Base-by-base conservation (phyloP, 1,140 invertebrate genomes). In the Cryptotermes secundus region DNA sequence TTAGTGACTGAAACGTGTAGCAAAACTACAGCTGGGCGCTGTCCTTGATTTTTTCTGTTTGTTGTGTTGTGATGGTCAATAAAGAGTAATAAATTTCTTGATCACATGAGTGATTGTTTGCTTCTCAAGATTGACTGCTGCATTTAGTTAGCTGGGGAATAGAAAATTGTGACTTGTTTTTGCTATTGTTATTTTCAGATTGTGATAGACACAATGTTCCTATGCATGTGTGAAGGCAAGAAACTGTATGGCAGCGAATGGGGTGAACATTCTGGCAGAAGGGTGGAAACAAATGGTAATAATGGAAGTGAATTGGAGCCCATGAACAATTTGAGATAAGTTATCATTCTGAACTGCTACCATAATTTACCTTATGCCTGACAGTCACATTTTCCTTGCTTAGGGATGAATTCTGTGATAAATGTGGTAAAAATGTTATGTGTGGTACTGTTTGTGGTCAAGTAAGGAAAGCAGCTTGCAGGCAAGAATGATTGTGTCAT, bases 181-280 rank as follows among this genome's bases (percentile, higher is more conserved):
- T 38, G 38, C 12, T 38, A 12, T 38, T 49, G 45, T 49, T 19
- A 22, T 42, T 83, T 91, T 26, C 87, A 99, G 97, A 98, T 98
- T 93, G 95, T 98, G 1, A 96, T 99, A 22, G 98, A 99, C 89
- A 97, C 98, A 0, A 89, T 99, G 36, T 97, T 99, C 89, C 90
- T 99, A 53, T 99, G 98, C 88, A 96, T 99, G 87, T 97, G 98
- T 91, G 97, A 98, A 89, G 97, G 97, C 85, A 84, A 87, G 84
- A 85, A 87, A 36, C 87, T 88, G 82, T 35, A 84, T 82, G 84
- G 84, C 24, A 80, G 53, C 19, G 38, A 84, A 34, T 84, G 84
- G 84, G 22, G 53, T 22, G 35, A 80, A 34, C 12, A 45, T 1
- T 72, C 38, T 16, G 31, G 16, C 6, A 59, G 24, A 26, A 83